A percentile compares a stretch with the other conserved stretches of the same genome.
Conservation (phyloP, 1,140 invertebrate species). For the Drosophila eugracilis region DNA sequence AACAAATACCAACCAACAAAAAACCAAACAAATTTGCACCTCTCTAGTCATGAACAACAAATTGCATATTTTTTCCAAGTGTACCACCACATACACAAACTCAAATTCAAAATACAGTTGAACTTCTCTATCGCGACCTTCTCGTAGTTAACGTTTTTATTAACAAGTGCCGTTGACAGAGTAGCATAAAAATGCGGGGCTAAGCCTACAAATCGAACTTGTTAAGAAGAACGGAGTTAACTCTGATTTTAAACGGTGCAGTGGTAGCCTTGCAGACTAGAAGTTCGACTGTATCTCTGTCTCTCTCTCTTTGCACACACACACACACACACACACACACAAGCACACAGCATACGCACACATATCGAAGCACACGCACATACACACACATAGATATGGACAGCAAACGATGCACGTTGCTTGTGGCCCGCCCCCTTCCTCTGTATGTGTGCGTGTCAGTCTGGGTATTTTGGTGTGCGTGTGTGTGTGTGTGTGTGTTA, state of each 20-base stretch:
- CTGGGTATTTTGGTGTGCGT: constrained; percentile 14
- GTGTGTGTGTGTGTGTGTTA: constrained; percentile 5
- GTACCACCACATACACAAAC: constrained; percentile 18
- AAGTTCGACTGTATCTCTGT: constrained; percentile 30
- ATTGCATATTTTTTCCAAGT: constrained; percentile 21
- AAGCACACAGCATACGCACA: too few species aligned
- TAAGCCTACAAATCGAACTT: background rate
- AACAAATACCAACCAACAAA: constrained; percentile 11
- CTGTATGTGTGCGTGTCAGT: constrained; percentile 17
- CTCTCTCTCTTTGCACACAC: constrained; percentile 18
- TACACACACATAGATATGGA: constrained; percentile 14
- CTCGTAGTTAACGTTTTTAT: background rate
- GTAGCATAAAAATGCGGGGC: background rate
- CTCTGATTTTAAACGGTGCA: background rate
- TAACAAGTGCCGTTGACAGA: background rate
- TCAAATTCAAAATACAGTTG: constrained; percentile 30
- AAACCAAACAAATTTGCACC: constrained; percentile 18
- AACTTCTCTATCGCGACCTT: constrained; percentile 19
- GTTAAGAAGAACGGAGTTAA: background rate
- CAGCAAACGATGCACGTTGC: constrained; percentile 61
- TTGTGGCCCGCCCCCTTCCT: constrained; percentile 52
- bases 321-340: background rate
- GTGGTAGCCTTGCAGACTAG: background rate
- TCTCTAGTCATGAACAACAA: constrained; percentile 7
- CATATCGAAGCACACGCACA: constrained; percentile 32